A percentile compares a stretch with the other conserved stretches of the same genome.
phyloP scores from a whole-genome alignment of 2,113 vertebrate species.

The Engraulis encrasicolus region DNA sequence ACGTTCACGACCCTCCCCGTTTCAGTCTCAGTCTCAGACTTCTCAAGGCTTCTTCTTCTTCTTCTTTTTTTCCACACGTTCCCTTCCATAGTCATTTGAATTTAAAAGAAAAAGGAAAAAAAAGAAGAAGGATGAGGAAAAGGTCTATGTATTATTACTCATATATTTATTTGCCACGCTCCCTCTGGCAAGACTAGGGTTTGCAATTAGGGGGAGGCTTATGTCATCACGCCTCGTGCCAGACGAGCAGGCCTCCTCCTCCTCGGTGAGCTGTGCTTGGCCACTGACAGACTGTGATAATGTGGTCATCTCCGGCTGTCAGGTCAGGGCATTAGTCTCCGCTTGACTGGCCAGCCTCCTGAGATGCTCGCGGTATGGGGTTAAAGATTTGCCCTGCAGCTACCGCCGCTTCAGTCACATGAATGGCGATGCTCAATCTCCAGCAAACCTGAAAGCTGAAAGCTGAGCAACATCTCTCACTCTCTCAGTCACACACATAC shows the following conservation, averaged over 20 bases:
- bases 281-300: neutral
- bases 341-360: slow-evolving; percentile 1
- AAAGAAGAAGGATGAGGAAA: too few relatives aligned
- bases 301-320: slow-evolving; percentile 16
- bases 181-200: neutral
- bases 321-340: neutral
- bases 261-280: neutral
- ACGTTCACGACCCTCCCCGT: neutral
- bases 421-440: slow-evolving; percentile 7
- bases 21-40: neutral
- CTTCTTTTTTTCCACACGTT: neutral
- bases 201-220: neutral
- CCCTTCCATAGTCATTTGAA: neutral
- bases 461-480: neutral
- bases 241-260: neutral
- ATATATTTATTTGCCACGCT: neutral
- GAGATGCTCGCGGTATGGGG: neutral
- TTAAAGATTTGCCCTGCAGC: slow-evolving; percentile 32
- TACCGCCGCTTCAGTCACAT: neutral
- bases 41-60: too few relatives aligned
- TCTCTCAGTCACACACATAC: neutral
- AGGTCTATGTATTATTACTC: neutral
- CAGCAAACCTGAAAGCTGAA: neutral
- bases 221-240: neutral
- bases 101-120: neutral